Evolutionary conservation across 2,797 vertebrate genomes (phyloP), one percentile per base, ranked within the genome.

Genomic region (Menidia menidia): DNA sequence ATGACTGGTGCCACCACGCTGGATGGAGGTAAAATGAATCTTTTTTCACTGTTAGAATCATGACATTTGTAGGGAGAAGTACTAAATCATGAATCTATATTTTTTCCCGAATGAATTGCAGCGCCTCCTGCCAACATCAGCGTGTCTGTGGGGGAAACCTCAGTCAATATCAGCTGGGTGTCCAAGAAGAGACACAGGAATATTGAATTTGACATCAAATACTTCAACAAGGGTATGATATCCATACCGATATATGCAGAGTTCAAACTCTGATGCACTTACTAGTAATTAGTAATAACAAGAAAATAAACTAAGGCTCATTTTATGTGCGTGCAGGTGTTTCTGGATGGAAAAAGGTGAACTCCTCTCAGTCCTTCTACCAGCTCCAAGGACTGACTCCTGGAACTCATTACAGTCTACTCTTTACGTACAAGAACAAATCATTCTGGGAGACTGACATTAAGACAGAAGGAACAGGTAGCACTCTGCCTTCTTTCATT

Each of bases 111-210:
- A 61, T 82, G 43, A 58, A 19, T 88, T 73, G 41, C 80, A 95
- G 94, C 41, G 3, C 92, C 93, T 63, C 94, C 92, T 13, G 42
- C 30, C 33, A 94, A 96, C 80, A 84, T 97, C 84, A 93, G 73
- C 1, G 25, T 93, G 30, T 83, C 84, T 51, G 69, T 59, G 0
- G 95, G 95, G 13, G 93, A 95, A 68, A 95, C 89, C 30, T 92
- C 83, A 2, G 91, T 95, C 0, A 93, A 96, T 68, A 19, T 98
- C 35, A 95, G 87, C 82, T 98, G 97, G 97, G 87, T 89, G 11
- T 76, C 90, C 16, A 89, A 90, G 72, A 95, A 94, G 70, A 94
- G 94, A 80, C 95, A 94, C 73, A 93, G 94, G 76, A 95, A 93
- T 45, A 75, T 96, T 10, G 82, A 68, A 68, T 96, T 97, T 80